A percentile compares a stretch with the other conserved stretches of the same genome.
Conservation (phyloP, 2,888 invertebrate species). For the Meteorus colon region DNA sequence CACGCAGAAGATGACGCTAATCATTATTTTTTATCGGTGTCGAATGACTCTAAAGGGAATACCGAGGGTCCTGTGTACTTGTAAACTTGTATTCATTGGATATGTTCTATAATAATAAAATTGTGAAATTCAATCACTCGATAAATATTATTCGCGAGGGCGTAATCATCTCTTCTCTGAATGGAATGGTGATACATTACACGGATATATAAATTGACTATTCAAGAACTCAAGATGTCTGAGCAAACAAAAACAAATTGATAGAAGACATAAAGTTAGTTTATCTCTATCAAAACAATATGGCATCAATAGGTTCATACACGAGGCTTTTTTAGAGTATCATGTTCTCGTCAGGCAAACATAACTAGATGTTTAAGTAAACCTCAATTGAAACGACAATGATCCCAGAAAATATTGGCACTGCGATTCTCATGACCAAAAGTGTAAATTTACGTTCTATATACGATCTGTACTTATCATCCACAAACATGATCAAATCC, state of each 20-base stretch:
- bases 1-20: background rate
- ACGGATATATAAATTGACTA: background rate
- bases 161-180: background rate
- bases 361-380: background rate
- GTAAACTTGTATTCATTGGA: constrained; percentile 56
- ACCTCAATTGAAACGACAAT: background rate
- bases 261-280: background rate
- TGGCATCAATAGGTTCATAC: background rate
- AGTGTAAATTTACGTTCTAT: constrained; percentile 13
- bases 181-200: background rate
- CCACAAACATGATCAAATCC: constrained; percentile 20
- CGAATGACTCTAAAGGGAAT: constrained; percentile 46
- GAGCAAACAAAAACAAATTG: constrained; percentile 21
- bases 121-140: constrained; percentile 21
- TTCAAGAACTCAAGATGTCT: background rate
- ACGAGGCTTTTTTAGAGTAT: constrained; percentile 16
- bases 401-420: constrained; percentile 10
- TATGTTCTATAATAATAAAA: constrained; percentile 51
- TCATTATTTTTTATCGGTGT: constrained; percentile 47
- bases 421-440: background rate
- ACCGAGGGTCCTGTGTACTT: constrained; percentile 54
- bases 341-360: constrained; percentile 20
- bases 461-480: constrained; percentile 29
- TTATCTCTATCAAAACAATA: background rate
- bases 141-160: constrained; percentile 23